Conservation (phyloP, 2,888 invertebrate species). For the Notocelia uddmanniana region DNA sequence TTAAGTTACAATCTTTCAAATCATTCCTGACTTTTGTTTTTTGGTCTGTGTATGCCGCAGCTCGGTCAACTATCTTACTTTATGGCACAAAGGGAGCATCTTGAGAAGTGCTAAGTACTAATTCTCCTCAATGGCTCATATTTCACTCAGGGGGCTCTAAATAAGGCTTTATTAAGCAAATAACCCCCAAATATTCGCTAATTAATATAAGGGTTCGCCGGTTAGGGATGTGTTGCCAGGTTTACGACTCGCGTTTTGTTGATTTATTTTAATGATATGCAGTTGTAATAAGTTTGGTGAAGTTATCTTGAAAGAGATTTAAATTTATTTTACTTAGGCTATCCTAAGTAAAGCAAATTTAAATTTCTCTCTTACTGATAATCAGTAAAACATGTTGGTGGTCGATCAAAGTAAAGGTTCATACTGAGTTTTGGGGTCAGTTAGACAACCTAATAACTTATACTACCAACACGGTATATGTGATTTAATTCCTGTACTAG, state of each 20-base stretch:
- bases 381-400: too few species aligned
- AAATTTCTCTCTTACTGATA: too few species aligned
- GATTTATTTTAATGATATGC: constrained; percentile 41
- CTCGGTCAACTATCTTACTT: not conserved
- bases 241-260: constrained; percentile 28
- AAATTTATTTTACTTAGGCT: too few species aligned
- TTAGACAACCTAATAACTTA: too few species aligned
- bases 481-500: too few species aligned
- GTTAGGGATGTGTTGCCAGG: constrained; percentile 56
- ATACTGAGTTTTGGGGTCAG: too few species aligned
- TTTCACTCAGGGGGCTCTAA: constrained; percentile 80
- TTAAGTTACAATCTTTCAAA: too few species aligned
- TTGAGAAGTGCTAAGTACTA: constrained; percentile 68
- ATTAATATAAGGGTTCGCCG: constrained; percentile 82
- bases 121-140: constrained; percentile 80
- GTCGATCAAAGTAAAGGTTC: too few species aligned
- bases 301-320: constrained; percentile 17
- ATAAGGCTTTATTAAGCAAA: constrained; percentile 84
- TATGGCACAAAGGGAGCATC: not conserved
- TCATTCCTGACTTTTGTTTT: too few species aligned
- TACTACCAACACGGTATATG: too few species aligned
- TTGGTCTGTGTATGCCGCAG: too few species aligned
- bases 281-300: constrained; percentile 24
- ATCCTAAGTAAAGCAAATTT: too few species aligned
- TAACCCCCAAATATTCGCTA: constrained; percentile 83